phyloP scores from a whole-genome alignment of 2,113 vertebrate species.

The Python bivittatus region DNA sequence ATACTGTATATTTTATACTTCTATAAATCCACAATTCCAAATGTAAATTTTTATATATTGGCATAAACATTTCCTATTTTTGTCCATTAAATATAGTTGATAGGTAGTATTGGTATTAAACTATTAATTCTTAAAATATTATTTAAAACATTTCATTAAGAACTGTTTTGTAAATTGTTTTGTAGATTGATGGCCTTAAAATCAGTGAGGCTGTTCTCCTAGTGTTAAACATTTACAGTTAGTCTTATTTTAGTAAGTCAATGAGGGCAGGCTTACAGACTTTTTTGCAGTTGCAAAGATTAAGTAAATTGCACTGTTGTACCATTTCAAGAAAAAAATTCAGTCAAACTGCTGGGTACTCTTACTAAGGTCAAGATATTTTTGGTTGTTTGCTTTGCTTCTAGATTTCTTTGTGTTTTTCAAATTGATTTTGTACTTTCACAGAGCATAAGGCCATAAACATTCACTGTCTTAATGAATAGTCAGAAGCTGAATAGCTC shows the following conservation, averaged over 20 bases:
- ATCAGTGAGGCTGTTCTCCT: background rate
- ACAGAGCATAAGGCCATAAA: slow-evolving; percentile 44
- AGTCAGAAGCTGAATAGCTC: slow-evolving; percentile 55
- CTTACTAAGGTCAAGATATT: slow-evolving; percentile 43
- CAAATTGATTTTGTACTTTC: slow-evolving; percentile 33
- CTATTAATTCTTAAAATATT: background rate
- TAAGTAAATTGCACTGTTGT: slow-evolving; percentile 8
- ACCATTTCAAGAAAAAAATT: background rate
- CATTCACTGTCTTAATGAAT: slow-evolving; percentile 28
- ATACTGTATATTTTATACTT: background rate
- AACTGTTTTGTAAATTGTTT: background rate
- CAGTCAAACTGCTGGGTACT: slow-evolving; percentile 21
- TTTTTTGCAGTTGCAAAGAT: background rate
- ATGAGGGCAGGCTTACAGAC: background rate
- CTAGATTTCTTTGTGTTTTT: slow-evolving; percentile 7
- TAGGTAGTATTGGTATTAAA: background rate
- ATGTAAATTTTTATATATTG: background rate
- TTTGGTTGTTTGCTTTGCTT: slow-evolving; percentile 31
- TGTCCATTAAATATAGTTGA: background rate
- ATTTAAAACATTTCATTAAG: background rate
- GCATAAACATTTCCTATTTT: background rate
- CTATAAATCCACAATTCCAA: background rate
- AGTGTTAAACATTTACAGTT: background rate
- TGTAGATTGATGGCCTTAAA: background rate
- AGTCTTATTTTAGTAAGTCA: background rate